These are phyloP conservation scores for Ptychochromis oligacanthus DNA, from an alignment of 2,113 vertebrate genomes.

Conservation along the genomic window DNA sequence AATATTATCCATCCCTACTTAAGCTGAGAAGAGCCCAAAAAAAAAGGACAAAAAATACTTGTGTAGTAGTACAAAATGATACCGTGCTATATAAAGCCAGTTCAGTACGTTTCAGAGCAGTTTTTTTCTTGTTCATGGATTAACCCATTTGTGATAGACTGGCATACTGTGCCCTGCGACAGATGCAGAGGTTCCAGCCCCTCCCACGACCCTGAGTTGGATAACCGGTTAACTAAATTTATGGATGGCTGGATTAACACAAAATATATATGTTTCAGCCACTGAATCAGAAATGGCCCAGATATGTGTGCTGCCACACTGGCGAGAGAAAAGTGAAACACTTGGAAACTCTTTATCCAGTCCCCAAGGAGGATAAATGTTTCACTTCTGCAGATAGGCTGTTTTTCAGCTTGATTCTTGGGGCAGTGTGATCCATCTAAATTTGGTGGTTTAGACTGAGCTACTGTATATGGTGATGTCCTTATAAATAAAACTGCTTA, in stretches of 20 bases:
- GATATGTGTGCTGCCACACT: background rate
- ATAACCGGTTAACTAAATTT: background rate
- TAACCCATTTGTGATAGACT: background rate
- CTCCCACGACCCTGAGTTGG: background rate
- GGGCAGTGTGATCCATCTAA: background rate
- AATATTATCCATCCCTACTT: background rate
- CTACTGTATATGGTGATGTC: background rate
- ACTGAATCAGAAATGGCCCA: background rate
- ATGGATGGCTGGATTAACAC: background rate
- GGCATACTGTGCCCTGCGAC: background rate
- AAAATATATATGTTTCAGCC: background rate
- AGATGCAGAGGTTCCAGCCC: background rate
- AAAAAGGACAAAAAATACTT: background rate
- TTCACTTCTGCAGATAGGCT: slow-evolving; percentile 5
- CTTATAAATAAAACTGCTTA: slow-evolving; percentile 3
- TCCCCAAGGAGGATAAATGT: background rate
- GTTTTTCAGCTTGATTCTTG: slow-evolving; percentile 8
- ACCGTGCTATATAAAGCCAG: background rate
- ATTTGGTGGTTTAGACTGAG: background rate
- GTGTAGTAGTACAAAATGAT: background rate
- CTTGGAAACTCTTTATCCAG: background rate
- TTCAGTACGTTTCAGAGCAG: background rate
- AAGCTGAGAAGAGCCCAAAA: background rate
- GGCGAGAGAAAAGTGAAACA: background rate
- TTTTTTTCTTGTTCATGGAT: background rate